A percentile compares a stretch with the other conserved stretches of the same genome.
phyloP scores from a whole-genome alignment of 2,888 invertebrate species.

The Rhingia campestris region DNA sequence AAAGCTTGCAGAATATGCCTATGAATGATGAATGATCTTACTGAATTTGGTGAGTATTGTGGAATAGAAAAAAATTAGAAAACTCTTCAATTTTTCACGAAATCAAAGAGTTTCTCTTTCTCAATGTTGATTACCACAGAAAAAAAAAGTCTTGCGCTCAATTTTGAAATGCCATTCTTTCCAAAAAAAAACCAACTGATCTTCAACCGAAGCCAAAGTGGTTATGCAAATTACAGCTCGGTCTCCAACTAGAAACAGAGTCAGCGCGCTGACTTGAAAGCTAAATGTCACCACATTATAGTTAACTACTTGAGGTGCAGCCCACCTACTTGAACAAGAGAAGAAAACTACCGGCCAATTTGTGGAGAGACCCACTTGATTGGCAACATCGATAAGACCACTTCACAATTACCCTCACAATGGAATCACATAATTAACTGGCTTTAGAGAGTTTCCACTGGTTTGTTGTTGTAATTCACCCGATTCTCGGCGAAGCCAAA shows the following conservation, averaged over 20 bases:
- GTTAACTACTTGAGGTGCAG: slow-evolving; percentile 69
- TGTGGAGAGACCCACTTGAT: slow-evolving; percentile 66
- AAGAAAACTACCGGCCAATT: slow-evolving; percentile 56
- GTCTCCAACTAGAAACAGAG: slow-evolving; percentile 26
- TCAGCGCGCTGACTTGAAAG: slow-evolving; percentile 59
- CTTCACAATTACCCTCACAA: slow-evolving; percentile 67
- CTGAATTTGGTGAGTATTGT: too few species aligned
- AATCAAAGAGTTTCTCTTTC: too few species aligned
- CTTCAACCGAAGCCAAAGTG: slow-evolving; percentile 44
- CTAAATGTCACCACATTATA: slow-evolving; percentile 74
- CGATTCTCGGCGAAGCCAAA: slow-evolving; percentile 32
- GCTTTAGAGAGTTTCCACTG: slow-evolving; percentile 65
- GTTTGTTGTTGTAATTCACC: neutral
- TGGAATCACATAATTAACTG: slow-evolving; percentile 72
- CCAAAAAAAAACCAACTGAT: slow-evolving; percentile 25
- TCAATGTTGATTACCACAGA: too few species aligned
- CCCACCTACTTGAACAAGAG: slow-evolving; percentile 67
- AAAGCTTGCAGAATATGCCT: too few species aligned
- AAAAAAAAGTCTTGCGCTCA: neutral
- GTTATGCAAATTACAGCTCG: slow-evolving; percentile 56
- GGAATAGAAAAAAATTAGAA: too few species aligned
- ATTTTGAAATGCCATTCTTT: neutral
- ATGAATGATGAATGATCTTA: too few species aligned
- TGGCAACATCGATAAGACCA: slow-evolving; percentile 69
- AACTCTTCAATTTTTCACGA: too few species aligned